Percentiles rank a stretch among this genome's conserved stretches.
phyloP scores from a whole-genome alignment of 1,140 invertebrate species.

The Octopus bimaculoides region DNA sequence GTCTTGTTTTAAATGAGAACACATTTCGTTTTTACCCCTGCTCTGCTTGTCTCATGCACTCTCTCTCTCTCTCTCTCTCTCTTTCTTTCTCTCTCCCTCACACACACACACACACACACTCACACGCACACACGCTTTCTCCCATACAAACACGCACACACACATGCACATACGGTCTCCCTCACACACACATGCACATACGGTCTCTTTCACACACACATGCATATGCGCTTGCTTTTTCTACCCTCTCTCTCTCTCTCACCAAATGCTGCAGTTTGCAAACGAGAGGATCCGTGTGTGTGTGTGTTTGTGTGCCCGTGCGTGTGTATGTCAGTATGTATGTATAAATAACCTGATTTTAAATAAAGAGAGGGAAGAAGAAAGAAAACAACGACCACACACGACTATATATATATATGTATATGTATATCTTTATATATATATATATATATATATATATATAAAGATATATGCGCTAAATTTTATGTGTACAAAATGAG shows the following conservation, averaged over 20 bases:
- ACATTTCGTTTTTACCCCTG: background rate
- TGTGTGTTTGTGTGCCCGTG: background rate
- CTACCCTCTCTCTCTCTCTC: background rate
- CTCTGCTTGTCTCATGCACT: background rate
- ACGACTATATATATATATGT: no score
- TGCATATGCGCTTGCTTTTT: background rate
- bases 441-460: no score
- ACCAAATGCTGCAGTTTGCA: background rate
- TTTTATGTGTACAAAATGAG: no score
- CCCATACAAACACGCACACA: background rate
- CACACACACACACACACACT: background rate
- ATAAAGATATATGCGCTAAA: no score
- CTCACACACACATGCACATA: background rate
- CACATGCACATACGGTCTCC: background rate
- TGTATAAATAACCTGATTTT: background rate
- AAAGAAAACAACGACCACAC: no score
- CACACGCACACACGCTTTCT: background rate
- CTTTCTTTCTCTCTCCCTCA: slow-evolving; percentile 16
- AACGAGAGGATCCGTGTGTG: background rate
- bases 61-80: slow-evolving; percentile 16
- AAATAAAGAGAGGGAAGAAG: no score
- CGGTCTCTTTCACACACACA: background rate
- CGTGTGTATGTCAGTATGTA: slow-evolving; percentile 3
- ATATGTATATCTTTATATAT: no score
- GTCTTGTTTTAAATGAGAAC: background rate